Conservation (phyloP, 2,888 invertebrate species). For the Aporophyla nigra region DNA sequence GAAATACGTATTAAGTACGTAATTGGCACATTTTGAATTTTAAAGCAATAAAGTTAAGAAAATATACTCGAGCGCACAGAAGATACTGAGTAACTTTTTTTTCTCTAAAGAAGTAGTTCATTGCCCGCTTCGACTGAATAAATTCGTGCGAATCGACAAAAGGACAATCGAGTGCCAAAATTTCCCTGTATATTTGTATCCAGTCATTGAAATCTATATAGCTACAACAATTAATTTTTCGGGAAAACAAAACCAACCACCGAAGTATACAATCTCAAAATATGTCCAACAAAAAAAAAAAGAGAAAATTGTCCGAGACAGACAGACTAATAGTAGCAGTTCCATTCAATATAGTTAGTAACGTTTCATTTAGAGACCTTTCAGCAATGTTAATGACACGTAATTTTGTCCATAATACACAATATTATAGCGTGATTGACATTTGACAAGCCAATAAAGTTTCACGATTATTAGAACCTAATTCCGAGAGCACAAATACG, state of each 20-base stretch:
- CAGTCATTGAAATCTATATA: background rate
- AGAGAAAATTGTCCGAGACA: no score
- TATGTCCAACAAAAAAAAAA: no score
- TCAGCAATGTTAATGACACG: slow-evolving; percentile 8
- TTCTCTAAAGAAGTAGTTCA: no score
- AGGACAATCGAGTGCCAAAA: background rate
- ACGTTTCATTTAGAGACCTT: background rate
- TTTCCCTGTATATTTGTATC: background rate
- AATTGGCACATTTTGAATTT: no score
- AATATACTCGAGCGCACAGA: no score
- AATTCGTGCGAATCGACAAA: no score
- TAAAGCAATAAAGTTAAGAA: no score
- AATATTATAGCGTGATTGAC: slow-evolving; percentile 32
- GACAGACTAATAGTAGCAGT: background rate
- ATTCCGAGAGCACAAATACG: slow-evolving; percentile 27
- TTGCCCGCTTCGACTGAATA: no score
- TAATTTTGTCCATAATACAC: background rate
- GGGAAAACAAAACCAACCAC: background rate
- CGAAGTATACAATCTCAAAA: background rate
- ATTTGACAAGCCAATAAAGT: slow-evolving; percentile 48
- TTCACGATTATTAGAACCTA: slow-evolving; percentile 41
- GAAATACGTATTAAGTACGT: no score
- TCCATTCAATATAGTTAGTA: background rate
- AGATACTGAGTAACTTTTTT: no score
- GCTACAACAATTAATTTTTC: background rate